phyloP scores from a whole-genome alignment of 2,113 vertebrate genomes.

The Jacana jacana region DNA sequence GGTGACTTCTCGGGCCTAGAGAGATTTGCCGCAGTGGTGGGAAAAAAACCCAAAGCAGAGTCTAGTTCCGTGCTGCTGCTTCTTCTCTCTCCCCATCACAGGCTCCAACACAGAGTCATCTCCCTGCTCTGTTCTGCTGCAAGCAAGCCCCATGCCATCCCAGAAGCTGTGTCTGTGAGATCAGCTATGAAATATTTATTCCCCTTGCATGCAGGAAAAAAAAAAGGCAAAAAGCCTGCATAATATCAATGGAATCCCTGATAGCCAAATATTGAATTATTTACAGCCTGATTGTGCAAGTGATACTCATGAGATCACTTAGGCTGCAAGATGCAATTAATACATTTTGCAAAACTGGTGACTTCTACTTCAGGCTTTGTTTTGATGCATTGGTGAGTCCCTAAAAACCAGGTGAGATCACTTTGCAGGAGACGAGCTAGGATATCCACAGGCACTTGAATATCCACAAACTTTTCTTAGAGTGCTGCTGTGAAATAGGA shows the following conservation, averaged over 20 bases:
- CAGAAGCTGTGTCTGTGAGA: not conserved
- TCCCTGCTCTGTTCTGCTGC: not conserved
- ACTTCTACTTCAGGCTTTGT: not conserved
- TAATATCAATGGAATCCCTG: not conserved
- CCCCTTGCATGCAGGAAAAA: not conserved
- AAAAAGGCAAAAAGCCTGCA: constrained; percentile 5
- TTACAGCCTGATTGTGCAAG: constrained; percentile 16
- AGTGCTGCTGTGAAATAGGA: not conserved
- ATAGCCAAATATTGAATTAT: constrained; percentile 47
- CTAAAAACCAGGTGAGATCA: not conserved
- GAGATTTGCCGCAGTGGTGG: not conserved
- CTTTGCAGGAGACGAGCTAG: not conserved
- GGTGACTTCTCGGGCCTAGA: not conserved
- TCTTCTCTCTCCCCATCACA: not conserved
- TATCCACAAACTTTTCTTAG: not conserved
- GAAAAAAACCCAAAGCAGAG: not conserved
- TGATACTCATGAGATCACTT: not conserved
- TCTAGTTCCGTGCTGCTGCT: not conserved
- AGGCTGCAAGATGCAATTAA: not conserved
- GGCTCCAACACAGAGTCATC: not conserved
- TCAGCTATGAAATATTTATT: constrained; percentile 38
- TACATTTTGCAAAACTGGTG: not conserved
- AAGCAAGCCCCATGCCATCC: not conserved
- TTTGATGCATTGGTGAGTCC: not conserved
- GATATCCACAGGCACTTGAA: not conserved